Evolutionary conservation across 1,140 invertebrate species (phyloP).

Genomic region (Solenopsis fugax): DNA sequence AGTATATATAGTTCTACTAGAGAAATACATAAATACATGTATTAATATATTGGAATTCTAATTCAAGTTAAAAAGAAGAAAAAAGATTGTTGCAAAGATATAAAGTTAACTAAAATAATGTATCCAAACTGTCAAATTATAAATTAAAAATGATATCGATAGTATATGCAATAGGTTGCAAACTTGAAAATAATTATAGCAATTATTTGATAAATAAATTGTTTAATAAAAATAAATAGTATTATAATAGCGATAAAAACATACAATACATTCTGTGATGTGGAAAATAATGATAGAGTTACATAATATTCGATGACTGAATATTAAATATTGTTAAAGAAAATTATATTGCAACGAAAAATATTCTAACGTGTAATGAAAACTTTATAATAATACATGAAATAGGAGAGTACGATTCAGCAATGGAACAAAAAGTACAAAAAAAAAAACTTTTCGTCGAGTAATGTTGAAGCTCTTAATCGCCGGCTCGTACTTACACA

Average conservation of each 20-base stretch:
- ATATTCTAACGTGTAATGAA: conserved; percentile 10
- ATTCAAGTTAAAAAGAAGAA: neutral
- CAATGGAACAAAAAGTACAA: conserved; percentile 21
- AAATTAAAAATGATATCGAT: neutral
- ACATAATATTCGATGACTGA: neutral
- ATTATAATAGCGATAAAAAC: neutral
- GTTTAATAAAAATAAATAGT: neutral
- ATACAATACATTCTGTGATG: neutral
- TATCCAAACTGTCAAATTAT: neutral
- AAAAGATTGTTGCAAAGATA: neutral
- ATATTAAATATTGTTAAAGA: neutral
- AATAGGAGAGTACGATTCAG: conserved; percentile 28
- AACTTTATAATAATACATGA: conserved; percentile 24
- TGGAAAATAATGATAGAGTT: neutral
- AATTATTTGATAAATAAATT: neutral
- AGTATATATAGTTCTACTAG: neutral
- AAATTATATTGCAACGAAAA: neutral
- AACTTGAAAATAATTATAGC: neutral
- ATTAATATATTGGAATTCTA: neutral
- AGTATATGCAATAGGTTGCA: too few relatives aligned
- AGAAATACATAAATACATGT: neutral
- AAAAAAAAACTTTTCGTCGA: conserved; percentile 38
- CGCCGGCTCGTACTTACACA: conserved; percentile 11
- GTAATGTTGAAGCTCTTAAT: conserved; percentile 54
- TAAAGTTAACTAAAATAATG: neutral